These are phyloP conservation scores for Lepidurus apus DNA, from an alignment of 1,140 invertebrate genomes.

Conservation along the genomic window DNA sequence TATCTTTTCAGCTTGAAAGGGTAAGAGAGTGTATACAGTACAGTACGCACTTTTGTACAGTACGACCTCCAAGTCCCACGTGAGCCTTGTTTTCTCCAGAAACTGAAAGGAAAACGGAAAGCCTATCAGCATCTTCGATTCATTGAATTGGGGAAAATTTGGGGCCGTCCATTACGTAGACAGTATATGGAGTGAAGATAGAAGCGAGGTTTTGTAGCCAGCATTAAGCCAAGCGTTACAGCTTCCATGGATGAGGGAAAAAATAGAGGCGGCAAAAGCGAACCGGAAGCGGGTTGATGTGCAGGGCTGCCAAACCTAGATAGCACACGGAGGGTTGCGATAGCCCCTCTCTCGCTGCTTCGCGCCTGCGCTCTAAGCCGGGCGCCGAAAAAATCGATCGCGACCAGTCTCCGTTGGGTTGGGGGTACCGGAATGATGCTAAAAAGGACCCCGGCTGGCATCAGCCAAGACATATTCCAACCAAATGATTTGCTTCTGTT, in stretches of 20 bases:
- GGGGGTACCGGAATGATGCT: background rate
- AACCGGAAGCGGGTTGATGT: background rate
- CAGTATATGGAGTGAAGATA: background rate
- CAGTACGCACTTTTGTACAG: no score
- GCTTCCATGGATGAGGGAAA: background rate
- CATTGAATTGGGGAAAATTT: background rate
- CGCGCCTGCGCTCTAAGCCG: background rate
- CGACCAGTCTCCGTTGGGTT: background rate
- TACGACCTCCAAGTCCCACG: no score
- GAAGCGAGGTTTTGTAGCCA: background rate
- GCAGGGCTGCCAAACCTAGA: background rate
- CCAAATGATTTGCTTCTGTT: background rate
- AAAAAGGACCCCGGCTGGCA: background rate
- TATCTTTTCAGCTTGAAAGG: no score
- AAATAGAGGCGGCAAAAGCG: background rate
- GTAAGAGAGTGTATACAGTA: no score
- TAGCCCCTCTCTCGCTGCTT: background rate
- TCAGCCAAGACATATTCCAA: background rate
- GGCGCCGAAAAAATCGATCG: background rate
- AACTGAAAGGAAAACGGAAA: background rate
- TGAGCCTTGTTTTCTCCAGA: background rate
- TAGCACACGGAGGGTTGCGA: background rate
- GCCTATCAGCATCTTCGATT: background rate
- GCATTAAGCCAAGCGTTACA: conserved; percentile 14
- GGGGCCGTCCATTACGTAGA: background rate